Conservation (phyloP, 2,888 invertebrate genomes). For the Theretra japonica region DNA sequence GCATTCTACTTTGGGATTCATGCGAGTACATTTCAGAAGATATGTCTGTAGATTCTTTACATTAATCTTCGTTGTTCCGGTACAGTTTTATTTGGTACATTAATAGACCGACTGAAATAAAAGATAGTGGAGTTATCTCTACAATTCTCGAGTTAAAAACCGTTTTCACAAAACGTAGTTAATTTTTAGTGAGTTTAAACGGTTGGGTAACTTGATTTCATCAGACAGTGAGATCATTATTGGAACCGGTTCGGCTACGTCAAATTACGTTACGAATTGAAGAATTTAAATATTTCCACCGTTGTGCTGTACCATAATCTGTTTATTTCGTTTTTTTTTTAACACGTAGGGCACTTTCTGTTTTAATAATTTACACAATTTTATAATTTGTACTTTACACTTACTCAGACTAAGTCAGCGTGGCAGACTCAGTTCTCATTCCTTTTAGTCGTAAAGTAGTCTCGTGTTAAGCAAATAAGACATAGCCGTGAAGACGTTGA, state of each 20-base stretch:
- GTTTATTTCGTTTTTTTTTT: slow-evolving; percentile 25
- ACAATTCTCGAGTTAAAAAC: not conserved
- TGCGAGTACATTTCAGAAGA: no score
- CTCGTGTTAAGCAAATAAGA: no score
- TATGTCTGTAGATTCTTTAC: no score
- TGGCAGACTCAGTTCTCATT: no score
- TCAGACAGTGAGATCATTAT: slow-evolving; percentile 73
- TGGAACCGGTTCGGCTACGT: slow-evolving; percentile 65
- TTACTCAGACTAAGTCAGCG: slow-evolving; percentile 34
- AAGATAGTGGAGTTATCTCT: not conserved
- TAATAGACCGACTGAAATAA: not conserved
- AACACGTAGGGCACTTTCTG: not conserved
- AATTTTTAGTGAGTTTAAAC: slow-evolving; percentile 39
- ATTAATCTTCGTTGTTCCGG: no score
- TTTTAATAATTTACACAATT: not conserved
- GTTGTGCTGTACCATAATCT: not conserved
- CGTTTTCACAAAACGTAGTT: slow-evolving; percentile 11
- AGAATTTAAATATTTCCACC: slow-evolving; percentile 41
- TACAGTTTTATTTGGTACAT: no score
- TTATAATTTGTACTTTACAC: slow-evolving; percentile 43
- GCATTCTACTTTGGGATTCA: no score
- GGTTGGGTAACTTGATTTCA: slow-evolving; percentile 53
- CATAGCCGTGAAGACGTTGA: no score
- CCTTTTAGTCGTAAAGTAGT: no score
- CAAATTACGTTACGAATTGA: slow-evolving; percentile 46